phyloP scores from a whole-genome alignment of 1,140 invertebrate species.

The Penaeus japonicus region DNA sequence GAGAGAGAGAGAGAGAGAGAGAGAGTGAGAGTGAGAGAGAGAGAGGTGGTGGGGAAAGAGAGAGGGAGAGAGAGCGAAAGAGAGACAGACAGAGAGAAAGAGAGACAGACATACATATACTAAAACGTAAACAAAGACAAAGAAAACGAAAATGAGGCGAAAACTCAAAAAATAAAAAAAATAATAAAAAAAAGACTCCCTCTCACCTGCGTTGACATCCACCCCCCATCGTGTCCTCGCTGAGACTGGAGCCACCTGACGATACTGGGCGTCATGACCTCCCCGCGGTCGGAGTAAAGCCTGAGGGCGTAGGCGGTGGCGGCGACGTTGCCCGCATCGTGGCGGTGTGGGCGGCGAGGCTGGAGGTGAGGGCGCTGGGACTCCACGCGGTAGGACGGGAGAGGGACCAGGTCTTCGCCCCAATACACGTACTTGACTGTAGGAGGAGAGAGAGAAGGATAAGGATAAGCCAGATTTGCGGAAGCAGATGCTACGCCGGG shows the following conservation, averaged over 20 bases:
- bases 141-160: too few relatives aligned
- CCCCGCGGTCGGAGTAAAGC: slow-evolving; percentile 84
- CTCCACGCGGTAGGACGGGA: slow-evolving; percentile 82
- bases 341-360: slow-evolving; percentile 85
- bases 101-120: too few relatives aligned
- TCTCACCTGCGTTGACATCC: slow-evolving; percentile 87
- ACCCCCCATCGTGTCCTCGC: slow-evolving; percentile 88
- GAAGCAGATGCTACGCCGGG: too few relatives aligned
- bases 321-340: slow-evolving; percentile 91
- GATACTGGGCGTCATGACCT: slow-evolving; percentile 81
- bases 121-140: too few relatives aligned
- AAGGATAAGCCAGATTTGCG: neutral
- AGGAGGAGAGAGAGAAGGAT: slow-evolving; percentile 14
- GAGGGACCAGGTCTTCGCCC: slow-evolving; percentile 79
- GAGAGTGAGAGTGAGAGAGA: too few relatives aligned
- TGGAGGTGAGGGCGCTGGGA: slow-evolving; percentile 89
- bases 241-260: slow-evolving; percentile 94
- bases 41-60: too few relatives aligned
- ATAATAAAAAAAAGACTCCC: neutral
- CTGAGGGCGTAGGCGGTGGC: slow-evolving; percentile 92
- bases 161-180: neutral
- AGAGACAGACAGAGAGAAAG: too few relatives aligned
- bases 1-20: too few relatives aligned
- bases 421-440: slow-evolving; percentile 83
- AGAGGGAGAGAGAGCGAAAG: too few relatives aligned